phyloP scores from a whole-genome alignment of 2,888 invertebrate genomes.

The Prenolepis imparis region DNA sequence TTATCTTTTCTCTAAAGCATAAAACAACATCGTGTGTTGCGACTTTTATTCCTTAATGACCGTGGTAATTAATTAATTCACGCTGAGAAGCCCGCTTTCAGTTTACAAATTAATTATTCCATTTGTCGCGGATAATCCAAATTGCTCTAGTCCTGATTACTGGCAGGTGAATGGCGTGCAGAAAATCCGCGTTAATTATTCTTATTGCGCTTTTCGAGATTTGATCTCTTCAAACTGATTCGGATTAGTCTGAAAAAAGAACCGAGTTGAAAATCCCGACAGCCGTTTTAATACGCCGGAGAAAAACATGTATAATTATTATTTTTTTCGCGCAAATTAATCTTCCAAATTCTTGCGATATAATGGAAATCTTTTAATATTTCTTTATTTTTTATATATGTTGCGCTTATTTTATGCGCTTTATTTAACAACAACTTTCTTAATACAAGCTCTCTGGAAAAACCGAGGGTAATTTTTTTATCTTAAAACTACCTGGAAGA shows the following conservation, averaged over 20 bases:
- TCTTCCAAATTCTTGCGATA: not conserved
- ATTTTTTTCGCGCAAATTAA: not conserved
- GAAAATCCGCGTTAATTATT: conserved; percentile 32
- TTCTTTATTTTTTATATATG: too few species aligned
- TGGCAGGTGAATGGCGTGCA: not conserved
- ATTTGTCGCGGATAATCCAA: conserved; percentile 39
- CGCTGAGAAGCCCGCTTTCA: not conserved
- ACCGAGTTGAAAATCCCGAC: not conserved
- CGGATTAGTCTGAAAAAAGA: conserved; percentile 22
- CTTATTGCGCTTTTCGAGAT: conserved; percentile 18
- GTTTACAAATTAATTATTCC: conserved; percentile 35
- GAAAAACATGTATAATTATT: not conserved
- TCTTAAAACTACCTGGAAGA: too few species aligned
- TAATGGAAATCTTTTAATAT: not conserved
- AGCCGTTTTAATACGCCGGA: not conserved
- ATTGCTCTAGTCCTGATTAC: conserved; percentile 5
- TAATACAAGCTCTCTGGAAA: not conserved
- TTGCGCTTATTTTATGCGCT: not conserved
- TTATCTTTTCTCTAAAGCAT: not conserved
- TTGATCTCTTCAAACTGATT: conserved; percentile 26
- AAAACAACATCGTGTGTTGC: not conserved
- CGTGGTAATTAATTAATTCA: conserved; percentile 37
- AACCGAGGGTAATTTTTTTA: too few species aligned
- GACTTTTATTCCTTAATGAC: conserved; percentile 24
- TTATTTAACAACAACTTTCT: not conserved